Conservation (phyloP, 2,888 invertebrate genomes). For the Empis stercorea region DNA sequence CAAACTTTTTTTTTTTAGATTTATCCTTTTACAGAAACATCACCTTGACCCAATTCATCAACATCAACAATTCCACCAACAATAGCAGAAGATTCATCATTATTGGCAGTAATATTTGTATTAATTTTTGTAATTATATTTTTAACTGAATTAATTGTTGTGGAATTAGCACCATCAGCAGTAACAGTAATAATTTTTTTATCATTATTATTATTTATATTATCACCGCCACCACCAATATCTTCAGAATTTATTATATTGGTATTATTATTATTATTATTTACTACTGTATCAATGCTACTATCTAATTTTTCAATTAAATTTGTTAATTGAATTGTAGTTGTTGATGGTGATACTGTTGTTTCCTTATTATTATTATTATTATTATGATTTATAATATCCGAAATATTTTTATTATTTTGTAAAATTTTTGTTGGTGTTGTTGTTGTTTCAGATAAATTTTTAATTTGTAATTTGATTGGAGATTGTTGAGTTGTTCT, state of each 20-base stretch:
- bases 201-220: background rate
- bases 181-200: background rate
- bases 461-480: conserved; percentile 3
- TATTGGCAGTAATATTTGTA: conserved; percentile 8
- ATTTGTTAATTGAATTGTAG: too few relatives aligned
- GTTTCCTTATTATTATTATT: background rate
- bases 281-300: background rate
- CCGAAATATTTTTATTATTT: conserved; percentile 6
- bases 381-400: too few relatives aligned
- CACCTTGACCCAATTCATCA: conserved; percentile 11
- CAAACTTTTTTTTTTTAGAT: background rate
- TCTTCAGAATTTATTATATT: background rate
- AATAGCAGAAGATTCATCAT: conserved; percentile 1
- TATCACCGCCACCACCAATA: background rate
- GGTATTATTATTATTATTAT: background rate
- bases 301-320: too few relatives aligned
- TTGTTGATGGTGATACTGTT: background rate
- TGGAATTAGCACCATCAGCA: background rate
- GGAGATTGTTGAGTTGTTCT: background rate
- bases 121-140: conserved; percentile 2
- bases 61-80: background rate
- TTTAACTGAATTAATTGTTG: background rate
- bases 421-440: conserved; percentile 6
- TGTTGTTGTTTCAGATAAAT: background rate
- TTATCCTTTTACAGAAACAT: conserved; percentile 11